Base-by-base conservation (phyloP, 2,797 vertebrate species). In the Pipistrellus pygmaeus region DNA sequence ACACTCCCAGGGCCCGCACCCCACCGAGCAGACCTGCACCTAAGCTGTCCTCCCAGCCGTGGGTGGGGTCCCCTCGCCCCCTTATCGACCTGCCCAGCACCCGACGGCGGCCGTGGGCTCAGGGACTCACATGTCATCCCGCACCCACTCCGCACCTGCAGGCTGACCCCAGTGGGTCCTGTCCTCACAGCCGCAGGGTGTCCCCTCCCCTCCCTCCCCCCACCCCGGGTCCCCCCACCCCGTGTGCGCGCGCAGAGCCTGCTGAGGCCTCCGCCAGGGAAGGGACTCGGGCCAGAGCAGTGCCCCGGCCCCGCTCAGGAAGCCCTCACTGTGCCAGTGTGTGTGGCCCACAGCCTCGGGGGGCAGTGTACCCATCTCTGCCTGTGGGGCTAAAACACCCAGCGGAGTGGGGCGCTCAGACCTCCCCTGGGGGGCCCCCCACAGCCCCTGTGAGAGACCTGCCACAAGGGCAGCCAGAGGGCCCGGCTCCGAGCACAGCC, bases 221-320 rank as follows among this genome's bases (percentile, higher is more conserved):
- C 51, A 51, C 15, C 17, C 30, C 5, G 1, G 0, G n/a, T 44
- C 17, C 3, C 23, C 46, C 30, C 4, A 8, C 41, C 30, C 35
- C 9, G 3, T 0, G 6, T 0, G 3, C 8, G 17, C 21, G 41
- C 64, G 53, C 46, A 41, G 76, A 41, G 13, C 20, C 55, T 83
- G n/a, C 1, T 14, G 85, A 62, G 21, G 25, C 35, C 32, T 51
- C 20, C 57, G 17, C 48, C 25, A 8, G 11, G 78, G n/a, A 18
- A 60, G 57, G 72, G 84, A 35, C 82, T 53, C 64, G 82, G 27
- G 71, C 51, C 15, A n/a, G 7, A 72, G 41, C 14, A 71, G 64
- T 25, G 32, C 6, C 13, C 77, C 38, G 0, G 0, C 27, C 38
- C 41, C 41, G 41, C 18, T 84, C 55, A 30, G 77, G 72, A 30